Conservation (phyloP, 1,140 invertebrate species). For the Hypsibius dujardini region DNA sequence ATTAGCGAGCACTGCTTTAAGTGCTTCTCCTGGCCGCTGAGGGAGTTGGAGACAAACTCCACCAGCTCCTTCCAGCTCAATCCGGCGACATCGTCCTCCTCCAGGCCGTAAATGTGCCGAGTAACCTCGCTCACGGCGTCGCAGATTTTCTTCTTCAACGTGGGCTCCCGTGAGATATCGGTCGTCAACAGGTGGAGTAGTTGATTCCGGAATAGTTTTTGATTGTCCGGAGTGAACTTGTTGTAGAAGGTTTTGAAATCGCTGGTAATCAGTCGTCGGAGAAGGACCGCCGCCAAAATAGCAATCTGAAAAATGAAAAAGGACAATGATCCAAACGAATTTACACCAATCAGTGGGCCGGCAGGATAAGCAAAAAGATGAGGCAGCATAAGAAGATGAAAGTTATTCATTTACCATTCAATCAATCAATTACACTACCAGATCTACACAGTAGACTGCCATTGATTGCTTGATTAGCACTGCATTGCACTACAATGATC, state of each 20-base stretch:
- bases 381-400: too few relatives aligned
- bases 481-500: background rate
- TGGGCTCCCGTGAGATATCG: conserved; percentile 41
- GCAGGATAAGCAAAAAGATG: too few relatives aligned
- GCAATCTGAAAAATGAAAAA: background rate
- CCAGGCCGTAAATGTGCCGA: conserved; percentile 59
- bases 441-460: background rate
- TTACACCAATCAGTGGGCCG: too few relatives aligned
- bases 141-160: conserved; percentile 70
- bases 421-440: too few relatives aligned
- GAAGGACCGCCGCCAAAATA: conserved; percentile 58
- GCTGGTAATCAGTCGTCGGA: conserved; percentile 67
- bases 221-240: conserved; percentile 45
- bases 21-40: conserved; percentile 14
- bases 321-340: background rate
- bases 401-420: too few relatives aligned
- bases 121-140: conserved; percentile 85
- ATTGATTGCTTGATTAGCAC: too few relatives aligned
- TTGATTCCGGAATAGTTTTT: conserved; percentile 63
- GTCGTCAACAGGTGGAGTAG: conserved; percentile 64
- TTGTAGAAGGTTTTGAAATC: conserved; percentile 78
- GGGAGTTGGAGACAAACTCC: background rate
- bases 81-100: background rate
- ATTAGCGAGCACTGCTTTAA: conserved; percentile 3
- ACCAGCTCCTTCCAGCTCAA: conserved; percentile 19